A percentile compares a stretch with the other conserved stretches of the same genome.
Evolutionary conservation across 2,113 vertebrate species (phyloP).

Genomic region (Corynorhinus townsendii): DNA sequence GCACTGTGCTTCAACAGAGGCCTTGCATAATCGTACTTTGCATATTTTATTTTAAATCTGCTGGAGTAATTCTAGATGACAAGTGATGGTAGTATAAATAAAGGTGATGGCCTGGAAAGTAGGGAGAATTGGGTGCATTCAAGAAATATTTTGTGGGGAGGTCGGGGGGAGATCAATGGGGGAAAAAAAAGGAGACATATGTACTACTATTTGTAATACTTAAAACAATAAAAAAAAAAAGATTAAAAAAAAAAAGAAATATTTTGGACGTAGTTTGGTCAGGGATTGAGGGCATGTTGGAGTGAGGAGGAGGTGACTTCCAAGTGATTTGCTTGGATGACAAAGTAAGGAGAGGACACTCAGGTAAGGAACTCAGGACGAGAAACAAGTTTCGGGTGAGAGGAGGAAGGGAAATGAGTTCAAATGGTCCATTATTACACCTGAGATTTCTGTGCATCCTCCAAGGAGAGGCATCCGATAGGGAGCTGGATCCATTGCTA

Average conservation of each 20-base stretch:
- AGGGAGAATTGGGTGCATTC: background rate
- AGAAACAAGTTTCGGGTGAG: background rate
- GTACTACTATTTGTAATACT: too few relatives aligned
- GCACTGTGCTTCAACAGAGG: background rate
- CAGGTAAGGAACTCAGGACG: background rate
- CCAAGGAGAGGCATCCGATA: background rate
- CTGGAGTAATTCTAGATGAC: background rate
- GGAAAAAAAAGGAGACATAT: too few relatives aligned
- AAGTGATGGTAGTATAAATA: background rate
- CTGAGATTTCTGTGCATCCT: background rate
- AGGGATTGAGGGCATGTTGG: background rate
- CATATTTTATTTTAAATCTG: background rate
- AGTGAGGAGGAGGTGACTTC: background rate
- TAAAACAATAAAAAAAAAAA: too few relatives aligned
- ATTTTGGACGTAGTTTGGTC: background rate
- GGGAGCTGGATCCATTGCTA: background rate
- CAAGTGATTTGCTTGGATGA: background rate
- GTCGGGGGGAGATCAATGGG: too few relatives aligned
- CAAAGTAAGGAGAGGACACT: background rate
- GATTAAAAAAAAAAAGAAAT: too few relatives aligned
- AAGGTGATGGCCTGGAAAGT: fast-evolving
- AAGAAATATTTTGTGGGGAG: background rate
- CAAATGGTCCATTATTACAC: background rate
- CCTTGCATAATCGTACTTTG: fast-evolving
- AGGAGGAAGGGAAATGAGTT: background rate